Evolutionary conservation across 2,797 vertebrate species (phyloP).

Genomic region (Leuciscus waleckii): DNA sequence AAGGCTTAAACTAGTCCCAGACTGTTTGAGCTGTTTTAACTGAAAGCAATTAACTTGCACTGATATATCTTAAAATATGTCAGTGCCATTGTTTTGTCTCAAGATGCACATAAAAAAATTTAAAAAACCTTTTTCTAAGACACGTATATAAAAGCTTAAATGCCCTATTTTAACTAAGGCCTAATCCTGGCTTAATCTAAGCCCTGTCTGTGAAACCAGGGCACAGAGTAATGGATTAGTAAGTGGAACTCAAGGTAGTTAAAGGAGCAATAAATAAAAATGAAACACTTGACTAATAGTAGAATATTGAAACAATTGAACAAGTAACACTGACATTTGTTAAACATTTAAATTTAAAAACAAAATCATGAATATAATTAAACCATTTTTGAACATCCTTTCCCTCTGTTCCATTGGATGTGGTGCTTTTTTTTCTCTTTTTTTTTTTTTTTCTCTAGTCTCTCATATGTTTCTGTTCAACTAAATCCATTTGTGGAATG

Average conservation of each 20-base stretch:
- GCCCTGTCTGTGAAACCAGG: too few relatives aligned
- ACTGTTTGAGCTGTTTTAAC: too few relatives aligned
- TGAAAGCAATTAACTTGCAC: too few relatives aligned
- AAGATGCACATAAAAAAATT: too few relatives aligned
- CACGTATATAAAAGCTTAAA: too few relatives aligned
- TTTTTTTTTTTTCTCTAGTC: not conserved
- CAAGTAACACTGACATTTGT: not conserved
- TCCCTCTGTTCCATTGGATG: not conserved
- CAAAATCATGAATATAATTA: not conserved
- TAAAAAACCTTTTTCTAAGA: too few relatives aligned
- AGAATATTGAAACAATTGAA: not conserved
- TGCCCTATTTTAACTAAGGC: too few relatives aligned
- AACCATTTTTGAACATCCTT: not conserved
- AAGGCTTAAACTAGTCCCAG: too few relatives aligned
- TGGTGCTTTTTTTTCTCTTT: not conserved
- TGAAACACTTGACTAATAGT: not conserved
- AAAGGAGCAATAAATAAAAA: not conserved
- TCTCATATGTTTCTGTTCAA: constrained; percentile 74
- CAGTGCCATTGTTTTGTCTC: too few relatives aligned
- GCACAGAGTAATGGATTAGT: not conserved
- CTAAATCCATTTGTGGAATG: constrained; percentile 70
- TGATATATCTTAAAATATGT: too few relatives aligned
- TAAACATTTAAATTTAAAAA: not conserved
- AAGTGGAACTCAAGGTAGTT: not conserved
- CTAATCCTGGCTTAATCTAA: too few relatives aligned